Evolutionary conservation across 2,113 vertebrate species (phyloP), one percentile per base, ranked within the genome.

Genomic region (Mastomys natalensis): DNA sequence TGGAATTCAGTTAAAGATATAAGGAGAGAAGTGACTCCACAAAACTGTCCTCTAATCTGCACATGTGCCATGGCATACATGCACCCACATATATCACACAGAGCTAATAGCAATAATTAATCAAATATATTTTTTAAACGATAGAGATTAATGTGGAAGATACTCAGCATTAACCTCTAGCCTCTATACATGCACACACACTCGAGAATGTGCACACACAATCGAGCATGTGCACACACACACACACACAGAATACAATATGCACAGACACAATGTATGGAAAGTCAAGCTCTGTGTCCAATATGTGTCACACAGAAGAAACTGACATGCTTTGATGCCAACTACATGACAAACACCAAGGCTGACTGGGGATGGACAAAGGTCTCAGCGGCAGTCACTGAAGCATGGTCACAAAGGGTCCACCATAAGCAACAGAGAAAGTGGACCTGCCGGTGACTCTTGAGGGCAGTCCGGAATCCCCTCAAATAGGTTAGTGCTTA

Each of bases 291-390:
- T 74, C 51, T 74, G 48, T 48, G 11, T 8, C 17, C 72, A 26
- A 9, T 3, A 5, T 29, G 10, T 3, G 11, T 8, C 31, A 48
- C 0, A 16, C 58, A 48, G 34, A 95, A 77, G n/a, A 40, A 73
- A n/a, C 8, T 17, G 0, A 9, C 21, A 7, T 40, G 21, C 48
- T 66, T 7, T 11, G 2, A 1, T 48, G 10, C 29, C 60, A 5
- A 4, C 48, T 43, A 37, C 26, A 11, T 22, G 11, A 60, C 19
- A 76, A 16, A 22, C 64, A 68, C 45, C 31, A 62, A 91, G 7
- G n/a, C 51, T 11, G 10, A 51, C 0, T 1, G 2, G 21, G 34
- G n/a, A 60, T 48, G 31, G 62, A 58, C 68, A 29, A 26, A 5
- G 15, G n/a, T 40, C 74, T 31, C 62, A 66, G 64, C 22, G 40